Evolutionary conservation across 2,797 vertebrate genomes (phyloP), one percentile per base, ranked within the genome.

Genomic region (Galaxias olidus): DNA sequence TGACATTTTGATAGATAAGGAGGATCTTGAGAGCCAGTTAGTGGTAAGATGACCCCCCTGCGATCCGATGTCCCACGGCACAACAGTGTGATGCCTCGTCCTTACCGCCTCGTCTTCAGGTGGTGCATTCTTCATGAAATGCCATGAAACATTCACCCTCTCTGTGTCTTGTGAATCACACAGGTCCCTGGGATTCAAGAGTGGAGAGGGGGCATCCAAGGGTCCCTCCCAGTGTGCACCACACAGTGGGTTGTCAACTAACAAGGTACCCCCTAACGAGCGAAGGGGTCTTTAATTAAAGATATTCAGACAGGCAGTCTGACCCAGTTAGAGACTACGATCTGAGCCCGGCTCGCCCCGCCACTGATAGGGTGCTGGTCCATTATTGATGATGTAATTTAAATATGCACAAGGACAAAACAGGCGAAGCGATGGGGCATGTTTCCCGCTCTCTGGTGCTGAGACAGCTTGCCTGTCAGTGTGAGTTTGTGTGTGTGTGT

Each of bases 361-460:
- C 79, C 64, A 75, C 78, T 73, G 73, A 76, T 84, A 77, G 40
- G 63, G 54, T 49, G 9, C 46, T 9, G 62, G 74, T 88, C 73
- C 61, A 90, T 89, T 88, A 89, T 88, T 89, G 70, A 91, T 89
- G 84, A 51, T 74, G 57, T 76, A 71, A 86, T 88, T 88, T 78
- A 89, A 90, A 89, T 86, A 90, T 91, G 85, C 72, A 89, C 76
- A 78, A 82, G 72, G 83, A 89, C 86, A 90, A 87, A 89, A 86
- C 73, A 79, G 73, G 18, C 53, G 57, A 64, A 42, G 49, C 66
- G 56, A 48, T 17, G 13, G 52, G 71, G 64, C 43, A 65, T 59
- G 69, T 64, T 43, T 52, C 41, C 52, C 49, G 50, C 30, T 30
- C 30, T 30, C 30, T 30, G 30, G 30, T 30, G 30, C 30, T 30